These are phyloP conservation scores for Odontomyia ornata DNA, from an alignment of 2,888 invertebrate genomes.

Conservation along the genomic window DNA sequence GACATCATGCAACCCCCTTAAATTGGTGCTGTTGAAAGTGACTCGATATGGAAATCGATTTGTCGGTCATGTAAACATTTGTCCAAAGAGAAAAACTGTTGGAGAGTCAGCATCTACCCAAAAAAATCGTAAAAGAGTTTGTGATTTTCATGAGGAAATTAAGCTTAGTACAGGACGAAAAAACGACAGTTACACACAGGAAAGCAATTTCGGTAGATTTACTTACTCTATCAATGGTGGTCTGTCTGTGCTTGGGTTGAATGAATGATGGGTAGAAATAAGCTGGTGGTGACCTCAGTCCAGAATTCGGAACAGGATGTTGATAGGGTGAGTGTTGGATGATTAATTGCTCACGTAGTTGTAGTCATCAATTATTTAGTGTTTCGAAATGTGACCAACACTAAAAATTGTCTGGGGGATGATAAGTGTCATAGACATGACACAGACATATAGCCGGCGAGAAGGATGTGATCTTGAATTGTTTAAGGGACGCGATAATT, in stretches of 20 bases:
- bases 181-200: not conserved
- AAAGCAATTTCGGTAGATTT: not conserved
- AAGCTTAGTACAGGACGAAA: not conserved
- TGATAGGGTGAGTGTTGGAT: not conserved
- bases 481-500: no score
- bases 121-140: not conserved
- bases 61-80: constrained; percentile 35
- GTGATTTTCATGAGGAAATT: not conserved
- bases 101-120: no score
- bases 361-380: constrained; percentile 27
- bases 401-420: not conserved
- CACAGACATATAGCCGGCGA: not conserved
- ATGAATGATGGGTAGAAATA: not conserved
- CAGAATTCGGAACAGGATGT: no score
- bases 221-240: not conserved
- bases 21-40: constrained; percentile 23
- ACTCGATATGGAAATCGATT: constrained; percentile 37
- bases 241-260: no score
- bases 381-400: constrained; percentile 12
- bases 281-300: not conserved
- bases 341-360: constrained; percentile 28
- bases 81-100: not conserved
- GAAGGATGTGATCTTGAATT: no score
- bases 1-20: not conserved
- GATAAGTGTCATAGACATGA: not conserved